Percentiles rank a stretch among this genome's conserved stretches.
These are phyloP conservation scores for Drosophila sucinea DNA, from an alignment of 1,140 invertebrate genomes.

Conservation along the genomic window DNA sequence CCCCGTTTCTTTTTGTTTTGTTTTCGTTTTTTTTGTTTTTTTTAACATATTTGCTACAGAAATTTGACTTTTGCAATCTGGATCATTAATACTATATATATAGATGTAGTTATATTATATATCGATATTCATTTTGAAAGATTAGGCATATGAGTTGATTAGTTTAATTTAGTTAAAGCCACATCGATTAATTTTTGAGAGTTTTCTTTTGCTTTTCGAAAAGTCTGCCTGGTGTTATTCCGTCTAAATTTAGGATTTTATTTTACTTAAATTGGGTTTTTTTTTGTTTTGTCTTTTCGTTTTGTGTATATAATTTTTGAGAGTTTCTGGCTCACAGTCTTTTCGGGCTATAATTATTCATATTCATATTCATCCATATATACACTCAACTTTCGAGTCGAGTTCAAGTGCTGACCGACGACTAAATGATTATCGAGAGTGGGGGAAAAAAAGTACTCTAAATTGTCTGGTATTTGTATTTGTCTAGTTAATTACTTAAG, in stretches of 20 bases:
- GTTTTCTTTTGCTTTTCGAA: constrained; percentile 34
- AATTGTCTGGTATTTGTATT: constrained; percentile 59
- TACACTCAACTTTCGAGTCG: constrained; percentile 44
- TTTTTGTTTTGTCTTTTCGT: constrained; percentile 38
- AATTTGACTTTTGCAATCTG: constrained; percentile 66
- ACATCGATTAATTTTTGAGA: constrained; percentile 76
- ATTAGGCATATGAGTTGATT: constrained; percentile 51
- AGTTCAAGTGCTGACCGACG: constrained; percentile 49
- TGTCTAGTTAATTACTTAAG: constrained; percentile 60
- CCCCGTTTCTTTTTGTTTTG: constrained; percentile 18
- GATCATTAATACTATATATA: constrained; percentile 39
- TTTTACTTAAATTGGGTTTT: constrained; percentile 17
- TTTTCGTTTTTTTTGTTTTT: constrained; percentile 17
- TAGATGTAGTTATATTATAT: constrained; percentile 13
- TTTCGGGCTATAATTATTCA: constrained; percentile 74
- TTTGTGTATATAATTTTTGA: constrained; percentile 74
- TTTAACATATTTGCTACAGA: constrained; percentile 61
- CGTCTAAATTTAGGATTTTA: constrained; percentile 19
- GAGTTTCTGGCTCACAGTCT: constrained; percentile 82
- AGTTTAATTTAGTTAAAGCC: constrained; percentile 76
- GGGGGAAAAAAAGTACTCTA: constrained; percentile 52
- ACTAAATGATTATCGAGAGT: constrained; percentile 70
- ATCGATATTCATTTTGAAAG: constrained; percentile 43
- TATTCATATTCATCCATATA: constrained; percentile 40
- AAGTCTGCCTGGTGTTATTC: constrained; percentile 44